These are phyloP conservation scores for Microdon myrmicae DNA, from an alignment of 2,888 invertebrate species.

Conservation along the genomic window DNA sequence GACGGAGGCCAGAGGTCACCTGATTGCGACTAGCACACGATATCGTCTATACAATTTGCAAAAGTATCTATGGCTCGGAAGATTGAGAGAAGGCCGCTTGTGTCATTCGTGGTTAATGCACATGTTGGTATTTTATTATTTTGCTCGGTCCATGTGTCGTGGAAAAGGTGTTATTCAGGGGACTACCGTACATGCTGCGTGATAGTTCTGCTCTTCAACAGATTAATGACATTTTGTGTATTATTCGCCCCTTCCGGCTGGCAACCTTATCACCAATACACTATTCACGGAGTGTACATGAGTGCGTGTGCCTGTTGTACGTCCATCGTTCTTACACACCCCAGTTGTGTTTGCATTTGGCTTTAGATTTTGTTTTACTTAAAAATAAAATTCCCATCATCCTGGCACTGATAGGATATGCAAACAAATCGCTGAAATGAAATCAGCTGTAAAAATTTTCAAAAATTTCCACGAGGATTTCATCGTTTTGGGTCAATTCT, in stretches of 20 bases:
- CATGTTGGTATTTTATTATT: slow-evolving; percentile 40
- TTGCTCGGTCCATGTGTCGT: slow-evolving; percentile 25
- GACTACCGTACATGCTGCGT: slow-evolving; percentile 58
- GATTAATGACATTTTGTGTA: slow-evolving; percentile 65
- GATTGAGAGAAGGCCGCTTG: not conserved
- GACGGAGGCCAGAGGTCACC: too few relatives aligned
- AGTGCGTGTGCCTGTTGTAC: slow-evolving; percentile 14
- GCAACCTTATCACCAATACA: slow-evolving; percentile 32
- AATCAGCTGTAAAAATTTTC: slow-evolving; percentile 68
- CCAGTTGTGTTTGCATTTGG: slow-evolving; percentile 32
- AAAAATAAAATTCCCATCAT: slow-evolving; percentile 51
- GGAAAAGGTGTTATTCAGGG: slow-evolving; percentile 41
- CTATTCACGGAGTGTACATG: slow-evolving; percentile 1
- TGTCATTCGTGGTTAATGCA: slow-evolving; percentile 17
- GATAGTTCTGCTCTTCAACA: slow-evolving; percentile 64
- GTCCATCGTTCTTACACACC: too few relatives aligned
- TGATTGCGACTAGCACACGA: too few relatives aligned
- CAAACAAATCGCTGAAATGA: slow-evolving; percentile 58
- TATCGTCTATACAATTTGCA: not conserved
- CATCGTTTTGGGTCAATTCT: slow-evolving; percentile 59
- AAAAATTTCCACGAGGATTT: slow-evolving; percentile 68
- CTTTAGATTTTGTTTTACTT: slow-evolving; percentile 21
- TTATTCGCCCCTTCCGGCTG: slow-evolving; percentile 52
- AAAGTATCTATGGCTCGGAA: slow-evolving; percentile 12
- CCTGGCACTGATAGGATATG: slow-evolving; percentile 47